phyloP scores from a whole-genome alignment of 2,797 vertebrate species.

The Pelobates cultripes region DNA sequence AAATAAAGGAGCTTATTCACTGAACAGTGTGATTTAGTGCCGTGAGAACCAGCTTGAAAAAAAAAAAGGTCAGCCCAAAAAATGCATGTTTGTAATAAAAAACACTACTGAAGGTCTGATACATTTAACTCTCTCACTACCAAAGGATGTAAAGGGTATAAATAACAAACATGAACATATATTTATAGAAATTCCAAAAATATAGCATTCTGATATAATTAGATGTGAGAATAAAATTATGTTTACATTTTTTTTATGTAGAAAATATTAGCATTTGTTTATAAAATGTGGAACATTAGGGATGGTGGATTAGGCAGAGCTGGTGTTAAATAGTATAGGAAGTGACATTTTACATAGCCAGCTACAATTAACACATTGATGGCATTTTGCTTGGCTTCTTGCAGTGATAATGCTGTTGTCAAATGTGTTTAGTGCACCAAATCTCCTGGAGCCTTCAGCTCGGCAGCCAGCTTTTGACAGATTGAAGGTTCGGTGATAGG shows the following conservation, averaged over 20 bases:
- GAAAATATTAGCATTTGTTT: conserved; percentile 70
- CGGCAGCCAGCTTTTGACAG: conserved; percentile 99
- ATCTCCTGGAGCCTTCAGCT: conserved; percentile 99
- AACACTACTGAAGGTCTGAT: too few species aligned
- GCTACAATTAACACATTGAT: conserved; percentile 99
- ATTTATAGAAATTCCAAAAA: too few species aligned
- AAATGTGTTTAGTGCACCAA: conserved; percentile 99
- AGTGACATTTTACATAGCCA: conserved; percentile 99
- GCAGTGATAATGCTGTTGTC: conserved; percentile 99
- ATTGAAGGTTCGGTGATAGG: conserved; percentile 99
- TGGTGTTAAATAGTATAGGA: conserved; percentile 96
- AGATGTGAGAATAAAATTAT: too few species aligned
- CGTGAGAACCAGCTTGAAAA: too few species aligned
- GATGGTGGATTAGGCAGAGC: conserved; percentile 75
- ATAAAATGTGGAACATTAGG: conserved; percentile 80
- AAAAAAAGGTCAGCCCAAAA: too few species aligned
- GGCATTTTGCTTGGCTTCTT: conserved; percentile 93
- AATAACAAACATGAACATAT: too few species aligned
- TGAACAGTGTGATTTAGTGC: too few species aligned
- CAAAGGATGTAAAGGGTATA: too few species aligned
- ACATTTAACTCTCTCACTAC: too few species aligned
- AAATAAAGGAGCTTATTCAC: not conserved
- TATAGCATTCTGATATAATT: too few species aligned
- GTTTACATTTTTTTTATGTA: too few species aligned
- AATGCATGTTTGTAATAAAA: too few species aligned